Conservation (phyloP, 1,140 invertebrate genomes). For the Euwallacea similis region DNA sequence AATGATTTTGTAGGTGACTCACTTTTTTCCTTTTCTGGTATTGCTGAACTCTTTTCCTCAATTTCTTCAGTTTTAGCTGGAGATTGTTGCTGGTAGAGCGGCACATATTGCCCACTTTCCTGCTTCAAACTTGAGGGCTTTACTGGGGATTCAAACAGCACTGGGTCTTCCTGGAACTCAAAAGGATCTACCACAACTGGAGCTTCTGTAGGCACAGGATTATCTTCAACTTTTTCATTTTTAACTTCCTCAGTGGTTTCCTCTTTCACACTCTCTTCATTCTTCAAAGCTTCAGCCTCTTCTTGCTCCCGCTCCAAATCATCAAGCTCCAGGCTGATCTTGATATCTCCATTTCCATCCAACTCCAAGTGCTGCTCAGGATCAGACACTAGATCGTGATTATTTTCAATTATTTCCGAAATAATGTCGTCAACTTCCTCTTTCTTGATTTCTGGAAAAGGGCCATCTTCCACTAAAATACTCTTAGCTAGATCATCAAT, state of each 20-base stretch:
- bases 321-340: constrained; percentile 50
- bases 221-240: constrained; percentile 1
- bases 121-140: constrained; percentile 39
- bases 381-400: constrained; percentile 50
- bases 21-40: neutral
- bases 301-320: constrained; percentile 47
- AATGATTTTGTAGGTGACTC: neutral
- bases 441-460: constrained; percentile 52
- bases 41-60: constrained; percentile 5
- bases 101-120: constrained; percentile 30
- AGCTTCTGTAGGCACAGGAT: neutral
- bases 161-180: constrained; percentile 52
- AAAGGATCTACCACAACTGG: constrained; percentile 56
- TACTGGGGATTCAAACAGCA: constrained; percentile 44
- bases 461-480: constrained; percentile 48
- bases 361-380: constrained; percentile 52
- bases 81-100: constrained; percentile 37
- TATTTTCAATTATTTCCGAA: constrained; percentile 52
- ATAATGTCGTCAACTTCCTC: constrained; percentile 53
- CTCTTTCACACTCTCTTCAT: neutral
- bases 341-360: constrained; percentile 51
- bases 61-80: constrained; percentile 25
- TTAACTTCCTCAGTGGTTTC: neutral
- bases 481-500: constrained; percentile 52
- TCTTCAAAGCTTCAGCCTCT: constrained; percentile 5